Conservation (phyloP, 2,113 vertebrate species). For the Drymodes brunneopygia region DNA sequence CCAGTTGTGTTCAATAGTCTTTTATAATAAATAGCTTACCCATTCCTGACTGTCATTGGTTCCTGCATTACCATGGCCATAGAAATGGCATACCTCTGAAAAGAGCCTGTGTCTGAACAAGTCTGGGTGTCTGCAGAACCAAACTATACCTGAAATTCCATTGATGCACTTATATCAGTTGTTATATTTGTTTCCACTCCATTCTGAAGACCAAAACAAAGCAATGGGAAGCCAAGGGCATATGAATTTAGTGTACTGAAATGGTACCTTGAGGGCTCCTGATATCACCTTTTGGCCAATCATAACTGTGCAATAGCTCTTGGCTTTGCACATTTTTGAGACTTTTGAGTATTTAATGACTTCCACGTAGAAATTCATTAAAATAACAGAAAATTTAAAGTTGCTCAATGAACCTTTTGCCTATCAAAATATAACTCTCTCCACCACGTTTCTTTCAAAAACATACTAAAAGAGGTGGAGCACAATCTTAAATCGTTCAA, state of each 20-base stretch:
- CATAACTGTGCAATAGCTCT: background rate
- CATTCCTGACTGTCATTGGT: background rate
- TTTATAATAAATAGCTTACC: background rate
- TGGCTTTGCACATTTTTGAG: background rate
- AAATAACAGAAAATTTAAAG: background rate
- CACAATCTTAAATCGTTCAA: background rate
- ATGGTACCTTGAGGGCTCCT: background rate
- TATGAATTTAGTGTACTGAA: background rate
- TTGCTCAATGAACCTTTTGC: rapidly evolving
- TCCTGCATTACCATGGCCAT: background rate
- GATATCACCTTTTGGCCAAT: background rate
- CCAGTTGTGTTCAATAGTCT: background rate
- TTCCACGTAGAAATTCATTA: background rate
- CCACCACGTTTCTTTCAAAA: background rate
- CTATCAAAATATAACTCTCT: background rate
- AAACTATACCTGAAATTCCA: background rate
- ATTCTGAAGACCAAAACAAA: background rate
- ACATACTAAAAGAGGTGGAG: background rate
- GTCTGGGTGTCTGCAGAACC: background rate
- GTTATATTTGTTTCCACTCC: background rate
- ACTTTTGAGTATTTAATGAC: background rate
- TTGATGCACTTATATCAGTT: background rate
- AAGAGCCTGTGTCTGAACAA: background rate
- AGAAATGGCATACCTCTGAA: background rate
- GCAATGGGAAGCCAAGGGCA: background rate